Percentiles rank a stretch among this genome's conserved stretches.
Conservation (phyloP, 2,797 vertebrate species). For the Microchirus variegatus region DNA sequence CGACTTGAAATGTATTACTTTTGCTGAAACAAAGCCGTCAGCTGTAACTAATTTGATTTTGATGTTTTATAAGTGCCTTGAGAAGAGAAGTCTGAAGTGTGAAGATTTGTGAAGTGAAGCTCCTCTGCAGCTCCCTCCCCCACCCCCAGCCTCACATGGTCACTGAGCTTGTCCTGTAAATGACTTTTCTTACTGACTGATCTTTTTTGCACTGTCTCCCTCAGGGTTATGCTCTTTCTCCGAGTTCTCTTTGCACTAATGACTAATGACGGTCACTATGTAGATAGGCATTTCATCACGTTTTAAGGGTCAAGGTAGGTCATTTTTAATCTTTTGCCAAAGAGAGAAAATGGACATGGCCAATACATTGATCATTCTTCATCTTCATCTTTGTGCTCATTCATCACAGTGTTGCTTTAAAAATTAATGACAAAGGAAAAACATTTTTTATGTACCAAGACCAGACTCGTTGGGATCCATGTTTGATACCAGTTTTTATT, state of each 20-base stretch:
- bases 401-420: constrained; percentile 9
- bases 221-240: constrained; percentile 58
- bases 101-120: constrained; percentile 50
- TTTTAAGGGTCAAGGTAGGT: constrained; percentile 20
- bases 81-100: constrained; percentile 68
- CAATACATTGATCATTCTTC: no score
- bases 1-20: constrained; percentile 51
- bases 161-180: constrained; percentile 57
- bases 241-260: constrained; percentile 61
- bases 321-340: constrained; percentile 27
- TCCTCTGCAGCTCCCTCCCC: constrained; percentile 23
- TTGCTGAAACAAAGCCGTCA: constrained; percentile 66
- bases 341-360: background rate
- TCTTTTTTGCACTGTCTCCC: constrained; percentile 51
- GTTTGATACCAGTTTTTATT: no score
- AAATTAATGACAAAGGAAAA: constrained; percentile 21
- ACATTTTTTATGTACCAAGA: background rate
- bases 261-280: constrained; percentile 41
- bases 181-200: constrained; percentile 64
- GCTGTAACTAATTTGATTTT: constrained; percentile 68
- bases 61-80: constrained; percentile 52
- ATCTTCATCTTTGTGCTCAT: constrained; percentile 2
- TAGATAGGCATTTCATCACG: constrained; percentile 44
- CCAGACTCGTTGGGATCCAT: no score
- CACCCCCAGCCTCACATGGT: constrained; percentile 18